These are phyloP conservation scores for Craseonycteris thonglongyai DNA, from an alignment of 2,113 vertebrate species.

Conservation along the genomic window DNA sequence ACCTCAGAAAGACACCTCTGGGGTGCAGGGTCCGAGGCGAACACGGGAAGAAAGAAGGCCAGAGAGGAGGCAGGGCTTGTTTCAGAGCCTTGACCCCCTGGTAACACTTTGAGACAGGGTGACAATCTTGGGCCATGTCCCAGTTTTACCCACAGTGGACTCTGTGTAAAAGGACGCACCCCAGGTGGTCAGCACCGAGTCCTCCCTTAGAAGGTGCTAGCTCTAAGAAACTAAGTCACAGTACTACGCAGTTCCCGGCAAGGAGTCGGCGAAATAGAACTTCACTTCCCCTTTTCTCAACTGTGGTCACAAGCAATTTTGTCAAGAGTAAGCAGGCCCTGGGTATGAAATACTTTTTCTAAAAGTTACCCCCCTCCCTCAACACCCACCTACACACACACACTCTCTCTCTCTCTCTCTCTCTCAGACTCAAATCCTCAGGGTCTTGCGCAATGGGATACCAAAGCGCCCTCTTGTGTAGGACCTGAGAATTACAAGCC, in stretches of 20 bases:
- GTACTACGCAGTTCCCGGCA: neutral
- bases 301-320: neutral
- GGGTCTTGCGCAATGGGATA: slow-evolving; percentile 26
- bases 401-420: neutral
- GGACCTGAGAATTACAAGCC: slow-evolving; percentile 64
- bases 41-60: neutral
- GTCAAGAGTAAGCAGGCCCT: neutral
- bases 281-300: neutral
- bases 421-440: neutral
- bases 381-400: too few relatives aligned
- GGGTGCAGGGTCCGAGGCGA: accelerated
- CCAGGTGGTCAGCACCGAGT: accelerated
- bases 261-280: neutral
- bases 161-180: neutral
- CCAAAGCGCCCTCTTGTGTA: slow-evolving; percentile 78
- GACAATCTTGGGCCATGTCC: neutral
- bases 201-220: neutral
- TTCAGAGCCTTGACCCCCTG: neutral
- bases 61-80: neutral
- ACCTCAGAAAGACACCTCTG: neutral
- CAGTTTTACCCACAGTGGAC: neutral
- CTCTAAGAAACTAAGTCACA: neutral
- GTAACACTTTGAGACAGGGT: neutral
- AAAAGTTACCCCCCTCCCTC: neutral
- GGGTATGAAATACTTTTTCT: neutral